Conservation (phyloP, 2,113 vertebrate genomes). For the Bos indicus region DNA sequence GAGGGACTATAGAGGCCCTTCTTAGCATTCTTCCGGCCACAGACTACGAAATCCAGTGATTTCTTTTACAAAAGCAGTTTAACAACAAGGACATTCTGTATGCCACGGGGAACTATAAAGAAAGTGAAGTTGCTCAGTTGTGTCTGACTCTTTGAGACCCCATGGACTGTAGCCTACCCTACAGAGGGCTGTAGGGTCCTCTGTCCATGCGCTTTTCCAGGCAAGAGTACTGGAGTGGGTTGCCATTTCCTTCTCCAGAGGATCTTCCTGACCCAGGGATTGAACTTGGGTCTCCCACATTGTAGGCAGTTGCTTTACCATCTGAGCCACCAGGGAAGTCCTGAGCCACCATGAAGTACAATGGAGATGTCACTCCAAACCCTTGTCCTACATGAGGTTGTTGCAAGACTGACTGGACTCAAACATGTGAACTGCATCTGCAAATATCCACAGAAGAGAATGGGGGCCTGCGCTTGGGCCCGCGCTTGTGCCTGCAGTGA, state of each 20-base stretch:
- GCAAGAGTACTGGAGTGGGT: neutral
- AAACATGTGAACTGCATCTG: too few relatives aligned
- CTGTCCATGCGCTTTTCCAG: neutral
- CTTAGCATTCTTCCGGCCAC: neutral
- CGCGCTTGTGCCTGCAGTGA: fast-evolving
- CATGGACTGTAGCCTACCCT: neutral
- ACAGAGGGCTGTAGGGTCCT: neutral
- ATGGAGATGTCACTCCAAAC: fast-evolving
- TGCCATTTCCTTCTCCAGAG: neutral
- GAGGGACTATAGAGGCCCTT: neutral
- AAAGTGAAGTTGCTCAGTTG: neutral
- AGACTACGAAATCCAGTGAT: neutral
- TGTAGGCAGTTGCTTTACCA: neutral
- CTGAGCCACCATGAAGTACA: neutral
- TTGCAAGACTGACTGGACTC: neutral
- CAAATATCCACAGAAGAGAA: neutral
- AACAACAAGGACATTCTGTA: neutral
- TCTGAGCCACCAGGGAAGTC: neutral
- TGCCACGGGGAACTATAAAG: neutral
- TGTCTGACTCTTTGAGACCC: fast-evolving
- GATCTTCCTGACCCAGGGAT: neutral
- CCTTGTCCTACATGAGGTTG: fast-evolving
- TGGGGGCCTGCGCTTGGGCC: fast-evolving
- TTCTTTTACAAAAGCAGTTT: neutral
- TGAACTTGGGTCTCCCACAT: fast-evolving